These are phyloP conservation scores for Polydrusus cervinus DNA, from an alignment of 2,888 invertebrate species.

Conservation along the genomic window DNA sequence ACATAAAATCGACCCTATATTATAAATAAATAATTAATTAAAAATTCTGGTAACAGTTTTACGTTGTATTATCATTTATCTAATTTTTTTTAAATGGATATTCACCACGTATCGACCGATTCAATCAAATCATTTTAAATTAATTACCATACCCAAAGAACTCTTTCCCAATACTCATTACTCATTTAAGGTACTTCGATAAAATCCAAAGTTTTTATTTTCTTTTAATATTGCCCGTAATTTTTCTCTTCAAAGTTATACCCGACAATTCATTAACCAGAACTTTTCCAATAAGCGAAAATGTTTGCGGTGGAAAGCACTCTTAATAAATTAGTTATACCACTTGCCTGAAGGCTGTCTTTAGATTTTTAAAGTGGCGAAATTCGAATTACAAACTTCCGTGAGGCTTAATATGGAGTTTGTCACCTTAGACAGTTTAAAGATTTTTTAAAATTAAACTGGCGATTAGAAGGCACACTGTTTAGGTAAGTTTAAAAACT, in stretches of 20 bases:
- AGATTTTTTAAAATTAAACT: too few species aligned
- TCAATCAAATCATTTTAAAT: too few species aligned
- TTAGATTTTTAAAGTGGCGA: background rate
- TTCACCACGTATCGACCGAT: too few species aligned
- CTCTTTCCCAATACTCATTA: background rate
- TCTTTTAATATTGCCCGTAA: slow-evolving; percentile 19
- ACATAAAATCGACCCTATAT: too few species aligned
- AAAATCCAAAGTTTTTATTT: slow-evolving; percentile 21
- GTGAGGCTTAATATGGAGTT: background rate
- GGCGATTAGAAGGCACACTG: too few species aligned
- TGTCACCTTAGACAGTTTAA: too few species aligned
- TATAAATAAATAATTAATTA: too few species aligned
- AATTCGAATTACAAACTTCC: slow-evolving; percentile 5
- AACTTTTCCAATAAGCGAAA: slow-evolving; percentile 47
- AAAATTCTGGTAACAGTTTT: too few species aligned
- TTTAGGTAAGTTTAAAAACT: too few species aligned
- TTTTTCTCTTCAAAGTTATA: slow-evolving; percentile 27
- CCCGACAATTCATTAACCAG: slow-evolving; percentile 28
- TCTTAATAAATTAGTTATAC: slow-evolving; percentile 33
- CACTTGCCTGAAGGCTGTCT: slow-evolving; percentile 17
- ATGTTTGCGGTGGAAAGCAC: slow-evolving; percentile 30
- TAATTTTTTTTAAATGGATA: too few species aligned
- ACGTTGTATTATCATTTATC: too few species aligned
- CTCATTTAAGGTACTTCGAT: background rate
- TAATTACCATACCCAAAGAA: background rate